Conservation (phyloP, 2,888 invertebrate genomes). For the Xestia xanthographa region DNA sequence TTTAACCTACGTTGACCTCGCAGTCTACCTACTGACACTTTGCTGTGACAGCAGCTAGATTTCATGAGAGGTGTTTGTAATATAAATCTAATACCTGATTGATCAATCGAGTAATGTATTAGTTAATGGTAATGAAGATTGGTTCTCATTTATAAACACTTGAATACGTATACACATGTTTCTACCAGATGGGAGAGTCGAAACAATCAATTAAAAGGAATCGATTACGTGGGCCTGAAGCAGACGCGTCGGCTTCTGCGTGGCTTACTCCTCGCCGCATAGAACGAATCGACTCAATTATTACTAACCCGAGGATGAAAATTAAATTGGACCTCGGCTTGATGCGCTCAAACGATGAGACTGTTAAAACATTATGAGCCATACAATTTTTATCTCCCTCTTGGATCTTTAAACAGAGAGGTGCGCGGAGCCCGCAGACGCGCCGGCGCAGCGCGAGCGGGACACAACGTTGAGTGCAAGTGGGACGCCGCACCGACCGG, state of each 20-base stretch:
- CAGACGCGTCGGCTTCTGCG: conserved; percentile 77
- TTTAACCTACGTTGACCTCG: conserved; percentile 18
- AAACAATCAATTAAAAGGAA: conserved; percentile 84
- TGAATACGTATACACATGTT: conserved; percentile 38
- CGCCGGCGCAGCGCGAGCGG: conserved; percentile 84
- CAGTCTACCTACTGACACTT: not conserved
- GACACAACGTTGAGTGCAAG: conserved; percentile 74
- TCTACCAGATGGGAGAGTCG: conserved; percentile 74
- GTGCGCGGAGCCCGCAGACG: conserved; percentile 85
- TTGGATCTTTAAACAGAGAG: conserved; percentile 84
- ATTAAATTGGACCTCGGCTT: conserved; percentile 81
- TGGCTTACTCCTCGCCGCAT: conserved; percentile 74
- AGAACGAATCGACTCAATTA: conserved; percentile 89
- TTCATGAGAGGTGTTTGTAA: conserved; percentile 40
- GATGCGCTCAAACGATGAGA: conserved; percentile 75
- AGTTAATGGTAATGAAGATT: conserved; percentile 60
- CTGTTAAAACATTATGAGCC: conserved; percentile 90
- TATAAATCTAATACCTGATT: conserved; percentile 41
- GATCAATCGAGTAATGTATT: conserved; percentile 44
- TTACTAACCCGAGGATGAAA: conserved; percentile 84
- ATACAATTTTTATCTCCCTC: conserved; percentile 88
- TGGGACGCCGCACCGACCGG: conserved; percentile 77
- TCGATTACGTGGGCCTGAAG: conserved; percentile 79
- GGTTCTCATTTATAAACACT: conserved; percentile 66
- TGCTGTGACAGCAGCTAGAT: not conserved